Evolutionary conservation across 1,140 invertebrate genomes (phyloP).

Genomic region (Panagrolaimus sp.): DNA sequence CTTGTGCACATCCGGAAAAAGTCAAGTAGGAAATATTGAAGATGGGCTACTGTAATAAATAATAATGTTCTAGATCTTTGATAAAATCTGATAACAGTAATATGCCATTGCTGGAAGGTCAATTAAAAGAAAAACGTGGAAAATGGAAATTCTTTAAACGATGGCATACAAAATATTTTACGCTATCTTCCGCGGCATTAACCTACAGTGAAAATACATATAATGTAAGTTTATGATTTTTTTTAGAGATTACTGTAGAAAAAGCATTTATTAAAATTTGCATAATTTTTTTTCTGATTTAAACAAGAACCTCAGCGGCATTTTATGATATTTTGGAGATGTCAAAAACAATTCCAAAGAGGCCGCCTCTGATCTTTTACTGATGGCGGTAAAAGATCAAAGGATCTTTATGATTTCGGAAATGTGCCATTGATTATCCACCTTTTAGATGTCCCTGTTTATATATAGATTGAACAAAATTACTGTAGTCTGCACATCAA

Average conservation of each 20-base stretch:
- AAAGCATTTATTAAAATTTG: too few relatives aligned
- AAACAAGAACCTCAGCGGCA: conserved; percentile 22
- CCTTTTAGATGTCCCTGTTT: too few relatives aligned
- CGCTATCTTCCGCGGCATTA: conserved; percentile 79
- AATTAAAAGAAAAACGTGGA: conserved; percentile 88
- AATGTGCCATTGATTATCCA: too few relatives aligned
- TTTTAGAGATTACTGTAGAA: too few relatives aligned
- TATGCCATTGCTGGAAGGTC: conserved; percentile 68
- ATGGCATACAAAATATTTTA: conserved; percentile 87
- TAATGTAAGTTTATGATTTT: conserved; percentile 66
- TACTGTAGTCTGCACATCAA: conserved; percentile 1
- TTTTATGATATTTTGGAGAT: background rate
- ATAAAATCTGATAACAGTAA: background rate
- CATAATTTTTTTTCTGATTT: conserved; percentile 17
- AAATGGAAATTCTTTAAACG: conserved; percentile 80
- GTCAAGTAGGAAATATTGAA: conserved; percentile 69
- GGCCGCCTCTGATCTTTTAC: too few relatives aligned
- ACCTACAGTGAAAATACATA: conserved; percentile 69
- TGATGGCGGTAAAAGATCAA: too few relatives aligned
- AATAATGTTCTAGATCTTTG: background rate
- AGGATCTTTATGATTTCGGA: too few relatives aligned
- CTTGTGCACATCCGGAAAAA: conserved; percentile 83
- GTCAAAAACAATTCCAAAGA: too few relatives aligned
- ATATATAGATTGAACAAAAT: too few relatives aligned
- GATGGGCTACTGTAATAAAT: conserved; percentile 24